phyloP scores from a whole-genome alignment of 2,888 invertebrate species.

The Nomada ferruginata region DNA sequence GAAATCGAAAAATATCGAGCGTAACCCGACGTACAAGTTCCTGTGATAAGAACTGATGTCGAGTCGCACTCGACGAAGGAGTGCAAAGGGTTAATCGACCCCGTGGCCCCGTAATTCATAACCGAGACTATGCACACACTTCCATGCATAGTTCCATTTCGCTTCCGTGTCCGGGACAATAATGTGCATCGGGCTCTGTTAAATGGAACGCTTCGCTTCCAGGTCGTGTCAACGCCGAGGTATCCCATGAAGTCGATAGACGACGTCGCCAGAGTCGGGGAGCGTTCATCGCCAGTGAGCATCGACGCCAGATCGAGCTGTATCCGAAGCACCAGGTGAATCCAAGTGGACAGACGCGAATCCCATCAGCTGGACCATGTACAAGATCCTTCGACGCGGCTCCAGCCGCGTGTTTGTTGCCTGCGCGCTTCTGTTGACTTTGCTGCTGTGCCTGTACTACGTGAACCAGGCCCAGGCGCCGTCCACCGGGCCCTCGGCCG shows the following conservation, averaged over 20 bases:
- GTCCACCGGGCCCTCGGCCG: slow-evolving; percentile 68
- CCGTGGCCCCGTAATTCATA: slow-evolving; percentile 52
- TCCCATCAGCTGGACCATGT: slow-evolving; percentile 75
- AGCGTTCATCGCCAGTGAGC: slow-evolving; percentile 47
- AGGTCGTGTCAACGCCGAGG: slow-evolving; percentile 31
- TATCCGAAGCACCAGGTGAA: slow-evolving; percentile 58
- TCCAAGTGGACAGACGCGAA: slow-evolving; percentile 21
- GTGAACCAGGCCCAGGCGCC: slow-evolving; percentile 81
- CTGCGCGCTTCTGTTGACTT: slow-evolving; percentile 79
- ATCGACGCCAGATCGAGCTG: slow-evolving; percentile 32
- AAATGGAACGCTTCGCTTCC: slow-evolving; percentile 15
- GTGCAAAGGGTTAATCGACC: no score
- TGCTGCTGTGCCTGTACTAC: slow-evolving; percentile 83
- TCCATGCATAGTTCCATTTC: not conserved
- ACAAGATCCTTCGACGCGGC: slow-evolving; percentile 83
- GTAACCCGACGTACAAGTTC: no score
- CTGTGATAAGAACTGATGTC: no score
- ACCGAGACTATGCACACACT: slow-evolving; percentile 33
- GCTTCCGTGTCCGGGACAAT: slow-evolving; percentile 21
- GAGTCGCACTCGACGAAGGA: no score
- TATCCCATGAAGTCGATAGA: slow-evolving; percentile 69
- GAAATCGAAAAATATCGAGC: no score
- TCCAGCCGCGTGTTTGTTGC: slow-evolving; percentile 82
- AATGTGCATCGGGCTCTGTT: slow-evolving; percentile 31
- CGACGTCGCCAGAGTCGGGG: slow-evolving; percentile 50